Percentiles rank a stretch among this genome's conserved stretches.
phyloP scores from a whole-genome alignment of 1,140 invertebrate species.

The Lepidostoma basale region DNA sequence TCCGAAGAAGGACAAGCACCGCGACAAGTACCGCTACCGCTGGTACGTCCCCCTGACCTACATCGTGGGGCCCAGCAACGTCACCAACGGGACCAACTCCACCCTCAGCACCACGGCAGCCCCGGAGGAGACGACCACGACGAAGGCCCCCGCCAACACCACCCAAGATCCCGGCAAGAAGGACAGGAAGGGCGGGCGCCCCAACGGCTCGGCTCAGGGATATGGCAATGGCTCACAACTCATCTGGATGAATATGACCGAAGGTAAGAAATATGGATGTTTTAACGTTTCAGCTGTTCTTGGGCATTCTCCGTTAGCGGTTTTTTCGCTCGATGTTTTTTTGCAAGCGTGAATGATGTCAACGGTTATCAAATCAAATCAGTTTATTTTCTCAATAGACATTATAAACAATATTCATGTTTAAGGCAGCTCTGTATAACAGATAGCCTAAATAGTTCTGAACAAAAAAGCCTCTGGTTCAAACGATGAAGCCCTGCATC shows the following conservation, averaged over 20 bases:
- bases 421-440: too few relatives aligned
- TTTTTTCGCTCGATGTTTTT: too few relatives aligned
- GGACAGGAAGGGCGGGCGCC: not conserved
- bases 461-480: too few relatives aligned
- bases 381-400: too few relatives aligned
- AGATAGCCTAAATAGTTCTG: too few relatives aligned
- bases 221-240: conserved; percentile 52
- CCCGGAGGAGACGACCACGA: conserved; percentile 26
- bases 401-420: too few relatives aligned
- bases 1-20: conserved; percentile 32
- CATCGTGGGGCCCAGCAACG: conserved; percentile 50
- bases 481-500: too few relatives aligned
- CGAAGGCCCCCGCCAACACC: conserved; percentile 51
- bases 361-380: too few relatives aligned
- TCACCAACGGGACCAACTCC: conserved; percentile 57
- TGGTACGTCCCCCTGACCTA: conserved; percentile 83
- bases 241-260: conserved; percentile 78
- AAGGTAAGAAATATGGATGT: conserved; percentile 58
- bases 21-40: conserved; percentile 57
- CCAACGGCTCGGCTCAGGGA: not conserved
- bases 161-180: not conserved
- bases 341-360: too few relatives aligned
- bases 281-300: too few relatives aligned
- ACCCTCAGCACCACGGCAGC: conserved; percentile 29
- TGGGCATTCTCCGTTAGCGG: too few relatives aligned